Evolutionary conservation across 2,888 invertebrate species (phyloP), one percentile per base, ranked within the genome.

Genomic region (Siphonodentalium dalli): DNA sequence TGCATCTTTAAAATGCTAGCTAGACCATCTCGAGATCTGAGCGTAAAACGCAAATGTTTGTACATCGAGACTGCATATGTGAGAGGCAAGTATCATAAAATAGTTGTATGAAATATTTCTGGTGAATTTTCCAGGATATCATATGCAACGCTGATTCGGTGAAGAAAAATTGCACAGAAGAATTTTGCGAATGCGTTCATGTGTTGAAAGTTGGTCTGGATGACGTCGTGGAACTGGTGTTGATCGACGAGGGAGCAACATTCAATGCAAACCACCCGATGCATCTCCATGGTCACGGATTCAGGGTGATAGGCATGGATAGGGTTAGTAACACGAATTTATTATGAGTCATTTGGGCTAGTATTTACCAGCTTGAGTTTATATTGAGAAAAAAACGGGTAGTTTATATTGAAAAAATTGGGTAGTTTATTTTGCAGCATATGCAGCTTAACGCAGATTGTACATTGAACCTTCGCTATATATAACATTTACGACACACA

Each of bases 141-240:
- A 66, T 69, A 39, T 74, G 74, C 40, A 66, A 71, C 55, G 33
- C 42, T 7, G 56, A 62, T 0, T 63, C 53, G 0, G 85, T 90
- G 9, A 8, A 82, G 82, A 27, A 85, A 85, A 83, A 87, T 63
- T 94, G 93, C 69, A 84, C 85, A 4, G 82, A 84, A 2, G 86
- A 87, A 28, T 92, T 88, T 80, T 95, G 94, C 75, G 88, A 90
- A 75, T 95, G 94, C 68, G 86, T 89, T 1, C 92, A 94, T 75
- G 88, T 91, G 0, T 82, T 93, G 3, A 87, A 91, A 71, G 90
- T 93, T 45, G 87, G 87, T 15, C 83, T 90, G 0, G 87, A 88
- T 55, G 87, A 91, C 1, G 87, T 92, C 0, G 92, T 93, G 0
- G 94, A 95, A 83, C 74, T 94, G 0, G 85, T 94, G 28, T 84